Evolutionary conservation across 2,797 vertebrate genomes (phyloP).

Genomic region (Leptodactylus fallax): DNA sequence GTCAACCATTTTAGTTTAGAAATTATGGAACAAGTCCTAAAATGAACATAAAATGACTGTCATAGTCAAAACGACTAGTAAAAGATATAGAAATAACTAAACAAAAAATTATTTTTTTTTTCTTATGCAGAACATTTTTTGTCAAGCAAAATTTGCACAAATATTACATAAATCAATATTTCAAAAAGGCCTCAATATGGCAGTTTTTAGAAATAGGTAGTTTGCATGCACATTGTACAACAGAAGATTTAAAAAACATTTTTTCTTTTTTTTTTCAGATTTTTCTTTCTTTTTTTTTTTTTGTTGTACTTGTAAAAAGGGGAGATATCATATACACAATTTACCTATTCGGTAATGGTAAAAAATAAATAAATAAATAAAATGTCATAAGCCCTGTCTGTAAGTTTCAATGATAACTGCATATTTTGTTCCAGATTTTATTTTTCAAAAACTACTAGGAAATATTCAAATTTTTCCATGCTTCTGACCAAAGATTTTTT

Average conservation of each 20-base stretch:
- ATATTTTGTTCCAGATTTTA: constrained; percentile 64
- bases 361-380: constrained; percentile 63
- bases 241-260: constrained; percentile 82
- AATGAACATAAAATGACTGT: constrained; percentile 77
- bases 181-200: constrained; percentile 84
- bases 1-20: constrained; percentile 78
- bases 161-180: constrained; percentile 81
- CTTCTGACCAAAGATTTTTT: constrained; percentile 10
- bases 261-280: constrained; percentile 69
- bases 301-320: constrained; percentile 82
- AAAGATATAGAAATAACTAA: constrained; percentile 78
- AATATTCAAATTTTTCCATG: constrained; percentile 68
- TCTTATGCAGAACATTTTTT: constrained; percentile 80
- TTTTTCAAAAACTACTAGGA: constrained; percentile 65
- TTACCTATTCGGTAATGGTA: constrained; percentile 80
- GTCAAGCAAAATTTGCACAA: constrained; percentile 83
- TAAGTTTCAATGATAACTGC: constrained; percentile 33
- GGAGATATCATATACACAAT: constrained; percentile 83
- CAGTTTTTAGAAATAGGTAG: constrained; percentile 86
- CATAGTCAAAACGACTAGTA: constrained; percentile 76
- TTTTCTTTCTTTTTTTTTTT: constrained; percentile 76
- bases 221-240: constrained; percentile 86
- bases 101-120: constrained; percentile 76
- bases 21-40: constrained; percentile 81
- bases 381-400: constrained; percentile 73